These are phyloP conservation scores for Antrozous pallidus DNA, from an alignment of 2,797 vertebrate genomes.

Conservation along the genomic window DNA sequence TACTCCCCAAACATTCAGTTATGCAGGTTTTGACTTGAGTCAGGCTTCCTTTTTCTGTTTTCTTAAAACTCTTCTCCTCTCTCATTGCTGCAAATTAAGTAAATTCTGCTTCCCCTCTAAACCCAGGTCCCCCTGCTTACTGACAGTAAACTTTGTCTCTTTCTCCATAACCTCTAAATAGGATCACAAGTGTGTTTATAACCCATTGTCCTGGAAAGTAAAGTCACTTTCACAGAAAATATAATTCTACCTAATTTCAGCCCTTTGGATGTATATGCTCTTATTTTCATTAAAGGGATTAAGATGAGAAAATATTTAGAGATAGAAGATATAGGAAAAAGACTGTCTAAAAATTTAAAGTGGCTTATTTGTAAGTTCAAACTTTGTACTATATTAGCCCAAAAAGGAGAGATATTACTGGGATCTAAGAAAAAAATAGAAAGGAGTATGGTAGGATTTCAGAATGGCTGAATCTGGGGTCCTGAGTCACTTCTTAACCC, in stretches of 20 bases:
- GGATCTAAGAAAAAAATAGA: not conserved
- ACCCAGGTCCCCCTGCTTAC: not conserved
- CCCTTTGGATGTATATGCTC: not conserved
- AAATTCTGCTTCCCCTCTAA: not conserved
- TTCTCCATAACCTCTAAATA: not conserved
- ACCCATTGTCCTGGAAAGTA: not conserved
- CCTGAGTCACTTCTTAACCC: not conserved
- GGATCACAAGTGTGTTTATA: not conserved
- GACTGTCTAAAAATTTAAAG: slow-evolving; percentile 3
- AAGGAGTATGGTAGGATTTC: not conserved
- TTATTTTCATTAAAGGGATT: slow-evolving; percentile 12
- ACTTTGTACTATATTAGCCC: not conserved
- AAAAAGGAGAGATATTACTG: not conserved
- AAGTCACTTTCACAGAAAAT: slow-evolving; percentile 36
- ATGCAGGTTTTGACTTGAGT: not conserved
- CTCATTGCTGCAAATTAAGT: not conserved
- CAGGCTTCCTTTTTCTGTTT: not conserved
- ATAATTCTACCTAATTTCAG: not conserved
- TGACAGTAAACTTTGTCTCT: not conserved
- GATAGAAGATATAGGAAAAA: not conserved
- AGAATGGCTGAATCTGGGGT: not conserved
- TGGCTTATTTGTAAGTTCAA: not conserved
- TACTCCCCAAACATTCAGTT: not conserved
- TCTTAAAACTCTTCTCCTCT: not conserved
- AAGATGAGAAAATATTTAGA: not conserved